Percentiles rank a stretch among this genome's conserved stretches.
phyloP scores from a whole-genome alignment of 2,797 vertebrate species.

The Balearica regulorum region DNA sequence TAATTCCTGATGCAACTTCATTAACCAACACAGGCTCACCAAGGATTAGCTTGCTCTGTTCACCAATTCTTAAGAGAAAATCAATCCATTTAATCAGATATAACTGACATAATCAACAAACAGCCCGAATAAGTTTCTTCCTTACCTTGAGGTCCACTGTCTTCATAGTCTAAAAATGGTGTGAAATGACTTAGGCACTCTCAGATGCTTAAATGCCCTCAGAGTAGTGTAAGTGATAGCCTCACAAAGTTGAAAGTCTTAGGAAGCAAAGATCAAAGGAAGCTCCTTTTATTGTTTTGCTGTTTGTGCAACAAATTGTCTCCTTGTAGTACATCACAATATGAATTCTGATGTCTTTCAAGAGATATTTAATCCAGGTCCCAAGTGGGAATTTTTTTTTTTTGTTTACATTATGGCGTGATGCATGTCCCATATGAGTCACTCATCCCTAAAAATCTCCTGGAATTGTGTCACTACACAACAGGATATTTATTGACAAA shows the following conservation, averaged over 20 bases:
- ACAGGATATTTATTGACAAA: neutral
- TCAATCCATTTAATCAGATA: neutral
- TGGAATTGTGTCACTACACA: neutral
- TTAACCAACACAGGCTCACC: neutral
- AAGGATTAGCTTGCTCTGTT: neutral
- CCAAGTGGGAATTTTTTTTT: neutral
- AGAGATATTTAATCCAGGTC: neutral
- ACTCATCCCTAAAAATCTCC: neutral
- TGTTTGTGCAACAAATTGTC: neutral
- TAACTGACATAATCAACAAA: neutral
- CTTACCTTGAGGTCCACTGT: neutral
- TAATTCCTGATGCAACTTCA: neutral
- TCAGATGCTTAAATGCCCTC: neutral
- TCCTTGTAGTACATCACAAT: neutral
- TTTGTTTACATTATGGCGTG: neutral
- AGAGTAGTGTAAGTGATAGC: neutral
- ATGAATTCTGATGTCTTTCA: neutral
- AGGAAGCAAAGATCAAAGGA: neutral
- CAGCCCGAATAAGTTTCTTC: neutral
- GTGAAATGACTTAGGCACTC: neutral
- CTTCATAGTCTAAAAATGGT: neutral
- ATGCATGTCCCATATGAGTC: neutral
- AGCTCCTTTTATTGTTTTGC: neutral
- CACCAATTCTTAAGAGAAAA: neutral
- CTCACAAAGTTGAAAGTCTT: neutral